Conservation (phyloP, 2,113 vertebrate species). For the Mola mola region DNA sequence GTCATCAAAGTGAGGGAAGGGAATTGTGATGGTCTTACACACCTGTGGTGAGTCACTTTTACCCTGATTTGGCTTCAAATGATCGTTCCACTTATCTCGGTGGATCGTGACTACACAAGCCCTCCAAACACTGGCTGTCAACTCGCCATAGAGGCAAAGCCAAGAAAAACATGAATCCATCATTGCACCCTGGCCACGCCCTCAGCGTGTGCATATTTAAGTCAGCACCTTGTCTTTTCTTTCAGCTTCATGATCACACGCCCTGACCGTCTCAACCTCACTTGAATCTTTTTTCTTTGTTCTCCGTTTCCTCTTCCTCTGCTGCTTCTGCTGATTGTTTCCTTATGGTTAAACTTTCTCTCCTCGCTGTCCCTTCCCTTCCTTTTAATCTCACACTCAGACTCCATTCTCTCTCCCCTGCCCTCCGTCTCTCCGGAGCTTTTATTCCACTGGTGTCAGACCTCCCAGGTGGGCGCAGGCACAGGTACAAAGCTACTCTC, state of each 20-base stretch:
- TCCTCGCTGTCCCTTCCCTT: not conserved
- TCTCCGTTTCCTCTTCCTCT: slow-evolving; percentile 4
- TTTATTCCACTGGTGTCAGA: slow-evolving; percentile 65
- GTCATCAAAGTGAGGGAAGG: too few species aligned
- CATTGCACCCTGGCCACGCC: slow-evolving; percentile 53
- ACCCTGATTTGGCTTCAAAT: too few species aligned
- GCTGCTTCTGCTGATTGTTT: slow-evolving; percentile 9
- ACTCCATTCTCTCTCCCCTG: slow-evolving; percentile 18
- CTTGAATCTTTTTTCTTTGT: slow-evolving; percentile 34
- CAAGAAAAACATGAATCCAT: slow-evolving; percentile 63
- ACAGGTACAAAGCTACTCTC: slow-evolving; percentile 65
- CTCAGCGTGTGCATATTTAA: slow-evolving; percentile 55
- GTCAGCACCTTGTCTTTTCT: slow-evolving; percentile 7
- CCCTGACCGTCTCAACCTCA: slow-evolving; percentile 24
- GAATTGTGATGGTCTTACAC: too few species aligned
- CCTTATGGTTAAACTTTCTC: slow-evolving; percentile 21
- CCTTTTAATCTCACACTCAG: slow-evolving; percentile 12
- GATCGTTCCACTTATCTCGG: too few species aligned
- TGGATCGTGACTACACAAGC: too few species aligned
- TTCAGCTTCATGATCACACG: slow-evolving; percentile 18
- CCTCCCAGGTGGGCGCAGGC: slow-evolving; percentile 77
- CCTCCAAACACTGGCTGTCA: slow-evolving; percentile 43
- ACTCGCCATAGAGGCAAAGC: slow-evolving; percentile 50
- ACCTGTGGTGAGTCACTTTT: too few species aligned
- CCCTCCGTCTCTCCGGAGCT: slow-evolving; percentile 35